Base-by-base conservation (phyloP, 2,888 invertebrate genomes). In the Seira sanloemensis region DNA sequence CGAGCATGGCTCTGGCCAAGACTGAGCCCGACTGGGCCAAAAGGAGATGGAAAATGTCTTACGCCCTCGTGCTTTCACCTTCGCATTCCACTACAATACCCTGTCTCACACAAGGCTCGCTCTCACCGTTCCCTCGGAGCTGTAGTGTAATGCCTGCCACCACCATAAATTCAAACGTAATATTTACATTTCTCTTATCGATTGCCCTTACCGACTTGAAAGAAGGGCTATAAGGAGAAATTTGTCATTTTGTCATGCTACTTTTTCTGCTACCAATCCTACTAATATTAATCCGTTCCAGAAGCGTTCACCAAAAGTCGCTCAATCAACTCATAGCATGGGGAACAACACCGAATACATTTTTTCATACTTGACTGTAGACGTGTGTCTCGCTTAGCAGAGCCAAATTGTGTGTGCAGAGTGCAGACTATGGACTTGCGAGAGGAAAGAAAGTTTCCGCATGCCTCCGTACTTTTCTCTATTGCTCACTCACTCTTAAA, bases 1-100 rank as follows among this genome's bases (percentile, higher is more conserved):
- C 82, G 77, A 82, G 82, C 82, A 82, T 82, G 69, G 77, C 82
- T 82, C 82, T 12, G 68, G 54, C 75, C 71, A 82, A 82, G 82
- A 82, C 82, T 82, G 82, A 82, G 18, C 58, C 19, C 58, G n/a
- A 19, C 58, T n/a, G n/a, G n/a, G 46, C 7, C 9, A 58, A 19
- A n/a, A 58, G 12, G 46, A 46, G 46, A 5, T 12, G 46, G 7
- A 46, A 5, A 5, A 58, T 19, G 19, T 4, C 58, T n/a, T 9
- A 58, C 18, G 4, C 58, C 19, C 19, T 58, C 37, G 2, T 2
- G 46, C 5, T 21, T 37, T 21, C 71, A 71, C 71, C 71, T 16
- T 68, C 71, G 23, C 37, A 37, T 19, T 46, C 72, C 19, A 58
- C 16, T 58, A 18, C 16, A 58, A 58, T 58, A 58, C 19, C 58